These are phyloP conservation scores for Megalurothrips usitatus DNA, from an alignment of 2,888 invertebrate species.

Conservation along the genomic window DNA sequence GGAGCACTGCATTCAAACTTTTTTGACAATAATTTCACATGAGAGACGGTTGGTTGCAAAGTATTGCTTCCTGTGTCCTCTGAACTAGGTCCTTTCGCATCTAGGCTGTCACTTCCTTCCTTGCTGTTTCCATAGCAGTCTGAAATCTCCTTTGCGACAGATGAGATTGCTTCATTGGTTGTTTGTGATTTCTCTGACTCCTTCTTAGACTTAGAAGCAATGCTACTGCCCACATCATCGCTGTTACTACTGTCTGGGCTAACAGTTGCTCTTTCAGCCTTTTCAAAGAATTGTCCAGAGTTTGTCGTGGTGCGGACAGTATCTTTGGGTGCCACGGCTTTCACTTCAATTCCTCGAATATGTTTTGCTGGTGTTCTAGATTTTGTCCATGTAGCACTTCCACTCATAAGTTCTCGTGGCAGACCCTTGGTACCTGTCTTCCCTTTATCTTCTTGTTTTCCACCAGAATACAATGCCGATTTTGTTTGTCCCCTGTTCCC, in stretches of 20 bases:
- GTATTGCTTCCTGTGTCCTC: neutral
- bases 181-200: neutral
- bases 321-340: slow-evolving; percentile 3
- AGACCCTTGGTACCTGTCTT: slow-evolving; percentile 36
- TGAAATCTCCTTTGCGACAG: slow-evolving; percentile 7
- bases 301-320: neutral
- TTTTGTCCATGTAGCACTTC: slow-evolving; percentile 29
- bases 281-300: slow-evolving; percentile 16
- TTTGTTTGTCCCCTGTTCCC: slow-evolving; percentile 1
- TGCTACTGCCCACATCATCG: neutral
- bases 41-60: slow-evolving; percentile 26
- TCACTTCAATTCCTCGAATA: neutral
- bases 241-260: slow-evolving; percentile 2
- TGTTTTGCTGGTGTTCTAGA: neutral
- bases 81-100: neutral
- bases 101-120: neutral
- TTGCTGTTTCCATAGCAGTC: slow-evolving; percentile 9
- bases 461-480: neutral
- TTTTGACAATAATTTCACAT: slow-evolving; percentile 39
- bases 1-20: slow-evolving; percentile 36
- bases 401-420: slow-evolving; percentile 33
- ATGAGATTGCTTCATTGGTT: neutral
- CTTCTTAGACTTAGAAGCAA: neutral
- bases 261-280: neutral
- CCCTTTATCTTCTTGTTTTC: slow-evolving; percentile 34